Conservation (phyloP, 2,113 vertebrate genomes). For the Myiopsitta monachus region DNA sequence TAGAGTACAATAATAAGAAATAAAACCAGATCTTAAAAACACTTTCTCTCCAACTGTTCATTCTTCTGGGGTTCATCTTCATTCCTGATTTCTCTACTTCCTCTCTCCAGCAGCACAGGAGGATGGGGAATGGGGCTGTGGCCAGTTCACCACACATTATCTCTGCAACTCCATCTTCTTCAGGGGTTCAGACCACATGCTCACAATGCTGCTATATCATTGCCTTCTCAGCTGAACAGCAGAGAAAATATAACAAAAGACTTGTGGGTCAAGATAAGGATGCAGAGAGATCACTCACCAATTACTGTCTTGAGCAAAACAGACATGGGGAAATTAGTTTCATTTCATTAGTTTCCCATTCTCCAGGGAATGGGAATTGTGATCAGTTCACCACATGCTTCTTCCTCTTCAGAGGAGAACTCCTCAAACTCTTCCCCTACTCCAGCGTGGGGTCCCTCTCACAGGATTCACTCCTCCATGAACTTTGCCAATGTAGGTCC, state of each 20-base stretch:
- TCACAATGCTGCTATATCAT: too few relatives aligned
- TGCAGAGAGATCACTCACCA: too few relatives aligned
- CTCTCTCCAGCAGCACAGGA: background rate
- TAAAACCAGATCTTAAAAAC: background rate
- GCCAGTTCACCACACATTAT: accelerated
- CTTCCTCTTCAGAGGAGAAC: background rate
- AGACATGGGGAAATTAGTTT: too few relatives aligned
- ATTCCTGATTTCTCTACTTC: background rate
- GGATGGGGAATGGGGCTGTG: background rate
- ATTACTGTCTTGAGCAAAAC: too few relatives aligned
- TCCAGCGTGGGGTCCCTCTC: background rate
- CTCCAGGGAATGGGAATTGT: too few relatives aligned
- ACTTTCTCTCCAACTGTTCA: background rate
- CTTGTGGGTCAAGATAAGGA: too few relatives aligned
- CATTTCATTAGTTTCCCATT: too few relatives aligned
- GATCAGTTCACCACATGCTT: too few relatives aligned
- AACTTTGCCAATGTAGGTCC: background rate
- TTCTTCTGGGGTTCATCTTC: accelerated
- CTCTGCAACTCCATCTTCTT: background rate
- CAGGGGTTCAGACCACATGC: too few relatives aligned
- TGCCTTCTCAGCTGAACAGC: too few relatives aligned
- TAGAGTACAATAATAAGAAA: background rate
- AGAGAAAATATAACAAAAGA: too few relatives aligned
- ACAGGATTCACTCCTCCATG: background rate
- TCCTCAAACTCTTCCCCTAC: background rate